Evolutionary conservation across 2,888 invertebrate genomes (phyloP).

Genomic region (Charanyca ferruginea): DNA sequence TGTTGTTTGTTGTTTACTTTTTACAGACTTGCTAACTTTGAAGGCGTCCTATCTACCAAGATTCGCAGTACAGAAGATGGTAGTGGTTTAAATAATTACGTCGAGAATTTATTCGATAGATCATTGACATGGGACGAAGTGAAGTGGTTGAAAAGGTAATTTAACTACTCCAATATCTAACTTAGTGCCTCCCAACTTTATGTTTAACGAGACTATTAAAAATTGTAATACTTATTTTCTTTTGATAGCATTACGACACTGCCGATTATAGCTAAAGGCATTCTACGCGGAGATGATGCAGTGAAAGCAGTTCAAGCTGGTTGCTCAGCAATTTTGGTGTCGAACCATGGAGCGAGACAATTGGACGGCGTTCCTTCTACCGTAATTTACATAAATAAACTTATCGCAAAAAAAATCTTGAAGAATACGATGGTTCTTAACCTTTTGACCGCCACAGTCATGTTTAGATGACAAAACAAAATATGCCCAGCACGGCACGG

Average conservation of each 20-base stretch:
- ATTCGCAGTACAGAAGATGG: slow-evolving; percentile 89
- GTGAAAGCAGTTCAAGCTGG: slow-evolving; percentile 93
- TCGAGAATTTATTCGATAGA: slow-evolving; percentile 94
- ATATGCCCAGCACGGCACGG: too few relatives aligned
- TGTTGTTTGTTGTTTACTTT: slow-evolving; percentile 56
- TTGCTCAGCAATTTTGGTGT: slow-evolving; percentile 96
- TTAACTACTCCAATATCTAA: neutral
- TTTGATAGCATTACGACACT: slow-evolving; percentile 92
- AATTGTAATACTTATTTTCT: slow-evolving; percentile 21
- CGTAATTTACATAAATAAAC: slow-evolving; percentile 82
- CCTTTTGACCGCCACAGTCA: too few relatives aligned
- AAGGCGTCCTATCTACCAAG: slow-evolving; percentile 88
- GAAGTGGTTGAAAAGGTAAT: slow-evolving; percentile 94
- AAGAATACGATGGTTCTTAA: neutral
- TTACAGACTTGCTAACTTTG: slow-evolving; percentile 95
- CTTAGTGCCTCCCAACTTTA: neutral
- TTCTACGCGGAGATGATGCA: slow-evolving; percentile 97
- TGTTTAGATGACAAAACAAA: too few relatives aligned
- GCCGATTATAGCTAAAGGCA: slow-evolving; percentile 96
- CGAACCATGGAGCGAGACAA: slow-evolving; percentile 98
- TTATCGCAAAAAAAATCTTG: fast-evolving
- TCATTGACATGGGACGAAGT: slow-evolving; percentile 97
- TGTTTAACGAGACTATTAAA: neutral
- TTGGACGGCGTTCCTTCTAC: slow-evolving; percentile 96
- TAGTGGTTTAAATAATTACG: slow-evolving; percentile 95